phyloP scores from a whole-genome alignment of 2,888 invertebrate genomes.

The Pasiphila rectangulata region DNA sequence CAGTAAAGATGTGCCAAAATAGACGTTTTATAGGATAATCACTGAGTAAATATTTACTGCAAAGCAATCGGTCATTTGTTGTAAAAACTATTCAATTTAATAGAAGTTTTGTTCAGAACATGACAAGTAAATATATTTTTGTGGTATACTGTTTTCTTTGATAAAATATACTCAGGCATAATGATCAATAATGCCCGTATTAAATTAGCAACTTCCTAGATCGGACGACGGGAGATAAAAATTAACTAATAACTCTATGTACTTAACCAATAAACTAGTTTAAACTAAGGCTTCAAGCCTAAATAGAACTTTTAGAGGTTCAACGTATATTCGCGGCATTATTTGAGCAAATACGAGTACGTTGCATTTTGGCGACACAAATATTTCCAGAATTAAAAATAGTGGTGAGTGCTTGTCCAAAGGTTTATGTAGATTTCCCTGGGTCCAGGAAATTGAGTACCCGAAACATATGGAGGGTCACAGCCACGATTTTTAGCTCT shows the following conservation, averaged over 20 bases:
- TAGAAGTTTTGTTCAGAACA: not conserved
- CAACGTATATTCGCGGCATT: too few relatives aligned
- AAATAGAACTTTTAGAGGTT: too few relatives aligned
- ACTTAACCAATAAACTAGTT: constrained; percentile 9
- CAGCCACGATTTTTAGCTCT: too few relatives aligned
- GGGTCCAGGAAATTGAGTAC: too few relatives aligned
- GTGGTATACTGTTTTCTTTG: not conserved
- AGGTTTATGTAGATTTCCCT: too few relatives aligned
- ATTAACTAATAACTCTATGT: constrained; percentile 21
- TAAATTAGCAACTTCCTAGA: constrained; percentile 44
- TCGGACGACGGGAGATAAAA: constrained; percentile 34
- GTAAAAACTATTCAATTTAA: constrained; percentile 1
- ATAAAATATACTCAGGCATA: not conserved
- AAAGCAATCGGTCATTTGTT: constrained; percentile 1
- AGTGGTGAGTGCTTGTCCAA: too few relatives aligned
- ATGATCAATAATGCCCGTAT: constrained; percentile 45
- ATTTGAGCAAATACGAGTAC: too few relatives aligned
- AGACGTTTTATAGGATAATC: constrained; percentile 10
- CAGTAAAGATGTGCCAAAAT: constrained; percentile 16
- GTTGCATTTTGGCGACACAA: too few relatives aligned
- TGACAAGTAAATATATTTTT: not conserved
- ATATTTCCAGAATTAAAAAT: too few relatives aligned
- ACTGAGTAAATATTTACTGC: constrained; percentile 9
- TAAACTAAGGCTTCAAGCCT: too few relatives aligned
- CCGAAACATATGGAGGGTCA: too few relatives aligned